These are phyloP conservation scores for Rhynchotus rufescens DNA, from an alignment of 2,797 vertebrate genomes.

Conservation along the genomic window DNA sequence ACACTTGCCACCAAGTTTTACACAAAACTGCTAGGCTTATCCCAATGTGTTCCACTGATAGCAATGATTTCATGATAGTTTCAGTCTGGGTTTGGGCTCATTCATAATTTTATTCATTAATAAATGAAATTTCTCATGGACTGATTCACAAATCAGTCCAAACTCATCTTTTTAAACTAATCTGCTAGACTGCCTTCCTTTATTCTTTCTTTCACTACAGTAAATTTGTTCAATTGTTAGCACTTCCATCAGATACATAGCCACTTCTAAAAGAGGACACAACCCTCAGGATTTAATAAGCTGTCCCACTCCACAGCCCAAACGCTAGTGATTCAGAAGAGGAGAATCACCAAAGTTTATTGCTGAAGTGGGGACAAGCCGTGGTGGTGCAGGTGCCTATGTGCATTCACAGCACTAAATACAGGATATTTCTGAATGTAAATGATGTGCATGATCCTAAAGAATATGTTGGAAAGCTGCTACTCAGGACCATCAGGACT, in stretches of 20 bases:
- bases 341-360: not conserved
- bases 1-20: not conserved
- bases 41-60: not conserved
- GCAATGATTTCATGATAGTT: not conserved
- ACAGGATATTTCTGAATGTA: not conserved
- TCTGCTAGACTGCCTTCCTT: not conserved
- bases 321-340: not conserved
- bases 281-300: not conserved
- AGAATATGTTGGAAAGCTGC: not conserved
- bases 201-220: not conserved
- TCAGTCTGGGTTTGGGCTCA: not conserved
- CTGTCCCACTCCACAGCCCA: not conserved
- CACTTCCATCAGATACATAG: not conserved
- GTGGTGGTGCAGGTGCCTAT: not conserved
- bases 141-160: not conserved
- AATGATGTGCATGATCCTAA: not conserved
- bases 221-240: not conserved
- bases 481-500: not conserved
- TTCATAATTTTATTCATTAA: not conserved
- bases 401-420: not conserved
- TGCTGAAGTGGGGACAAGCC: not conserved
- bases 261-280: not conserved
- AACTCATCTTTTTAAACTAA: not conserved
- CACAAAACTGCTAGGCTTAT: not conserved
- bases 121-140: not conserved